phyloP scores from a whole-genome alignment of 2,797 vertebrate genomes.

The Coccyzus lansbergi region DNA sequence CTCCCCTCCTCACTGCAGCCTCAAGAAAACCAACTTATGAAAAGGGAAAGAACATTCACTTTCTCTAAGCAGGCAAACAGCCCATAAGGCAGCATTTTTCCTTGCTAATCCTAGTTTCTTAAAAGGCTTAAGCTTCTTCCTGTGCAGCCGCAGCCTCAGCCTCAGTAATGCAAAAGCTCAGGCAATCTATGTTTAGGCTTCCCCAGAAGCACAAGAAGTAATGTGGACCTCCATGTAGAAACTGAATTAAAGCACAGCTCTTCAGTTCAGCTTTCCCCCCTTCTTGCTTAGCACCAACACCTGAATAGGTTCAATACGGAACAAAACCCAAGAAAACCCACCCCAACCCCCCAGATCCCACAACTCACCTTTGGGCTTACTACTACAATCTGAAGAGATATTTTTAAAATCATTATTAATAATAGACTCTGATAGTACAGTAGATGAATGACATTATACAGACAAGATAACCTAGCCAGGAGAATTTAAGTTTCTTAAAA shows the following conservation, averaged over 20 bases:
- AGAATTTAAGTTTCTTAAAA: neutral
- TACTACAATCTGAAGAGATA: neutral
- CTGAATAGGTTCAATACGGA: neutral
- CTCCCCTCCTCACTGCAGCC: accelerated
- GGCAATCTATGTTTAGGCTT: neutral
- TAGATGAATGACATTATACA: neutral
- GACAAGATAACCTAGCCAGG: neutral
- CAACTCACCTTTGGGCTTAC: neutral
- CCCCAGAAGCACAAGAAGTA: neutral
- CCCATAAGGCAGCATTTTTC: neutral
- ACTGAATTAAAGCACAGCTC: neutral
- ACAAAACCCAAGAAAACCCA: neutral
- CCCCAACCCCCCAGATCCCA: neutral
- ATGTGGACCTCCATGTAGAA: neutral
- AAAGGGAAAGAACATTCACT: neutral
- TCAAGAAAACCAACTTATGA: neutral
- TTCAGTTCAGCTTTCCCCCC: neutral
- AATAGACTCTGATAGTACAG: neutral
- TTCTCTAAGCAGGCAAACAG: neutral
- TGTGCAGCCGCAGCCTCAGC: neutral
- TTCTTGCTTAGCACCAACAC: neutral
- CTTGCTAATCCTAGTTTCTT: neutral
- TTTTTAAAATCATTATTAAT: neutral
- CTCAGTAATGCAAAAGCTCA: neutral
- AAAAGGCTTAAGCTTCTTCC: neutral